These are phyloP conservation scores for Heliocidaris tuberculata DNA, from an alignment of 35 echinoderm and acorn worm genomes.

Conservation along the genomic window DNA sequence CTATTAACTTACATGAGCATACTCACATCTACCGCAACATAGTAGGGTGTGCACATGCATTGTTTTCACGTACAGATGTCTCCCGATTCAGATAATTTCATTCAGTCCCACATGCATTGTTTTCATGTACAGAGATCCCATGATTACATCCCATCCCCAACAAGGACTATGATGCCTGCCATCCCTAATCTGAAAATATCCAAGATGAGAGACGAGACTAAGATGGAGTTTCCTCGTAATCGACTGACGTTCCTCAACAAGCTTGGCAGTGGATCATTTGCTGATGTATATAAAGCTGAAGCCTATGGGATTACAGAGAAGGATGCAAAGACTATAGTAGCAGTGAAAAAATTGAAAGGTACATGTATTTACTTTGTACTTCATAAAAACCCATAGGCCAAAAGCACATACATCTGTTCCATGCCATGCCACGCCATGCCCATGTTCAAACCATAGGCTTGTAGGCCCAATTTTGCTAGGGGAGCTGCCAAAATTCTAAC, in stretches of 20 bases:
- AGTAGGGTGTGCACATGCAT: too few relatives aligned
- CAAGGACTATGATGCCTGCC: background rate
- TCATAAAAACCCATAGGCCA: too few relatives aligned
- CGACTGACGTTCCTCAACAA: slow-evolving; percentile 25
- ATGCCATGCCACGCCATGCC: too few relatives aligned
- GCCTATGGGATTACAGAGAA: slow-evolving; percentile 53
- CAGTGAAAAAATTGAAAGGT: slow-evolving; percentile 90
- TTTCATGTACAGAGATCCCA: background rate
- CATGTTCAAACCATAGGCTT: too few relatives aligned
- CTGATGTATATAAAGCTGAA: slow-evolving; percentile 75
- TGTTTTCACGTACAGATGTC: too few relatives aligned
- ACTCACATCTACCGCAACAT: too few relatives aligned
- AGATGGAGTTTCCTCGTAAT: slow-evolving; percentile 55
- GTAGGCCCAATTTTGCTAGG: too few relatives aligned
- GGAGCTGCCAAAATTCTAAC: too few relatives aligned
- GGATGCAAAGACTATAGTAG: slow-evolving; percentile 51
- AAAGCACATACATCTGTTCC: too few relatives aligned
- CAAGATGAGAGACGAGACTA: background rate
- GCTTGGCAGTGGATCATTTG: slow-evolving; percentile 79
- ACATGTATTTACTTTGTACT: background rate
- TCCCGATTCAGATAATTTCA: background rate
- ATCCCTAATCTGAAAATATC: slow-evolving; percentile 18
- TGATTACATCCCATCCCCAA: slow-evolving; percentile 15
- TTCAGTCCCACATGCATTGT: background rate
- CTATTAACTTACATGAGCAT: too few relatives aligned